Conservation (phyloP, 2,888 invertebrate species). For the Hedya salicella region DNA sequence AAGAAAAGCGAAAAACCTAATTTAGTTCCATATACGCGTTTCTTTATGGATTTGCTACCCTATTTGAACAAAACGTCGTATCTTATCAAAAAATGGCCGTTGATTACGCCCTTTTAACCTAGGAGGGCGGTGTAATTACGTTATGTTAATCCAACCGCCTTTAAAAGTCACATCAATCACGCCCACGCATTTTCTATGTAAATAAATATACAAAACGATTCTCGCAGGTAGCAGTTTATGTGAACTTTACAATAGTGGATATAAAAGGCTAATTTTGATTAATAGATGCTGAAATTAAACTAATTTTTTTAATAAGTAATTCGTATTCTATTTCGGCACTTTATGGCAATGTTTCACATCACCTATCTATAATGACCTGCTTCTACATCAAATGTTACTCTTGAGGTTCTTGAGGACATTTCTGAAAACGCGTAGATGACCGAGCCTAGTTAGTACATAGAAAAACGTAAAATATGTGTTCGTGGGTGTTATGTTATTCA, state of each 20-base stretch:
- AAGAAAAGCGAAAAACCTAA: background rate
- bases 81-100: background rate
- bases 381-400: too few species aligned
- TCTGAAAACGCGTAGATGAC: too few species aligned
- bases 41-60: background rate
- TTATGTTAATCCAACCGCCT: slow-evolving; percentile 15
- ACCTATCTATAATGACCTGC: too few species aligned
- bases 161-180: slow-evolving; percentile 17
- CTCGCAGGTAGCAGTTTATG: background rate
- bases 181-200: background rate
- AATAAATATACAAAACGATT: background rate
- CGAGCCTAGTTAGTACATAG: too few species aligned
- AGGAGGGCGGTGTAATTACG: background rate
- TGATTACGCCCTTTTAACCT: background rate
- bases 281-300: too few species aligned
- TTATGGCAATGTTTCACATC: too few species aligned
- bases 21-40: background rate
- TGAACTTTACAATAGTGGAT: background rate
- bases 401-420: too few species aligned
- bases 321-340: too few species aligned
- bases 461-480: too few species aligned
- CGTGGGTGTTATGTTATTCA: too few species aligned
- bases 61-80: background rate
- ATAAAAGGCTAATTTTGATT: background rate
- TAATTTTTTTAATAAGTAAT: too few species aligned